Conservation (phyloP, 2,888 invertebrate genomes). For the Cryptocephalus moraei region DNA sequence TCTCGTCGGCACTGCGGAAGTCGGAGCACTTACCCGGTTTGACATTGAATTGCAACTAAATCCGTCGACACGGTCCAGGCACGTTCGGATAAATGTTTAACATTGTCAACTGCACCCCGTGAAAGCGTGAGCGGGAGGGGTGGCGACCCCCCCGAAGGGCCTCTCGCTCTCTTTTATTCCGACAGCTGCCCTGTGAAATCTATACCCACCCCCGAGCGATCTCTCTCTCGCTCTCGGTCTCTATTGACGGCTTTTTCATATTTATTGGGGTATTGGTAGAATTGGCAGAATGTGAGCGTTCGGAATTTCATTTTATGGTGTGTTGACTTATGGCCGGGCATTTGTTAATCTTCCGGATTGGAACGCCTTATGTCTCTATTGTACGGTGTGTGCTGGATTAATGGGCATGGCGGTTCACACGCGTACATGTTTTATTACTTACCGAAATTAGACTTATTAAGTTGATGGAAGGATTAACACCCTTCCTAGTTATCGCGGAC, state of each 20-base stretch:
- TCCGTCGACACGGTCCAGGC: conserved; percentile 31
- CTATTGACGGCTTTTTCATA: conserved; percentile 34
- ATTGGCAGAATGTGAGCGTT: conserved; percentile 30
- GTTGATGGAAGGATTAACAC: too few species aligned
- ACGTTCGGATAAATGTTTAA: conserved; percentile 38
- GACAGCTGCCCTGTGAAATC: conserved; percentile 39
- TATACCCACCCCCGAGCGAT: conserved; percentile 31
- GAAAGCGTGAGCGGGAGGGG: conserved; percentile 35
- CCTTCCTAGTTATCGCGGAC: too few species aligned
- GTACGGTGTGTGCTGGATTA: neutral
- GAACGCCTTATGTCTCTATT: conserved; percentile 11
- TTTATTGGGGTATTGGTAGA: conserved; percentile 32
- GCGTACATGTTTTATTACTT: too few species aligned
- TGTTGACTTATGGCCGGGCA: conserved; percentile 1
- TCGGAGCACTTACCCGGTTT: conserved; percentile 11
- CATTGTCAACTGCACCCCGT: conserved; percentile 37
- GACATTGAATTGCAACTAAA: conserved; percentile 23
- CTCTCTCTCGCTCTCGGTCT: too few species aligned
- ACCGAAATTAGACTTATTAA: too few species aligned
- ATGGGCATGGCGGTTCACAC: too few species aligned
- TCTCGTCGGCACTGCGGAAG: conserved; percentile 12
- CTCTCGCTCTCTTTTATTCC: conserved; percentile 38
- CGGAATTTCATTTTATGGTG: conserved; percentile 13
- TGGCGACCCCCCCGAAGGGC: conserved; percentile 35
- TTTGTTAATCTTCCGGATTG: conserved; percentile 3